phyloP scores from a whole-genome alignment of 2,113 vertebrate genomes.

The Chiloscyllium plagiosum region DNA sequence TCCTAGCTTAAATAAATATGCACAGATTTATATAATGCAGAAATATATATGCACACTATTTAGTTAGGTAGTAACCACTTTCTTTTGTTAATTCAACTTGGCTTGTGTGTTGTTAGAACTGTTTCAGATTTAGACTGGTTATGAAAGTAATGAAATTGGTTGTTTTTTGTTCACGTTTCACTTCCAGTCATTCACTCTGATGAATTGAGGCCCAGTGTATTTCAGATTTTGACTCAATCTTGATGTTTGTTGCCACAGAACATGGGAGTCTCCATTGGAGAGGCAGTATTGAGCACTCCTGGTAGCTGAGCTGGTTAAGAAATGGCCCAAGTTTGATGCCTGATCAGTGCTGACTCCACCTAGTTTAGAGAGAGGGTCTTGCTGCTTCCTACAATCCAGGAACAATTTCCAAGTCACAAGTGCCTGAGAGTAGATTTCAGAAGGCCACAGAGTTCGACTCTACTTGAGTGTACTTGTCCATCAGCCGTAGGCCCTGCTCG shows the following conservation, averaged over 20 bases:
- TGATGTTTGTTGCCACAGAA: background rate
- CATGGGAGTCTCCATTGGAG: background rate
- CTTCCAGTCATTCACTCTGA: background rate
- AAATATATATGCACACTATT: background rate
- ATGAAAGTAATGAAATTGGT: background rate
- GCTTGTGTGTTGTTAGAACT: background rate
- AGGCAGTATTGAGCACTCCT: background rate
- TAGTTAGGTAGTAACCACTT: background rate
- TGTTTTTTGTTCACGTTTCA: background rate
- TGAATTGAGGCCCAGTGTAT: background rate
- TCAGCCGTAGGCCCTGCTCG: too few relatives aligned
- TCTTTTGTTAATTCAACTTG: background rate
- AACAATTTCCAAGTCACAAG: too few relatives aligned
- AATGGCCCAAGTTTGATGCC: background rate
- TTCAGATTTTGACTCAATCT: background rate
- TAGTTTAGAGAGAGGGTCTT: background rate
- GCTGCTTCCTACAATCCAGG: too few relatives aligned
- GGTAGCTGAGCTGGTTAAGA: background rate
- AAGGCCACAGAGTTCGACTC: too few relatives aligned
- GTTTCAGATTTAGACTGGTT: background rate
- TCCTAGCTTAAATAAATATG: background rate
- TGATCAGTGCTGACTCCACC: background rate
- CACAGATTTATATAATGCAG: background rate
- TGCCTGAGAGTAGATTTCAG: too few relatives aligned
- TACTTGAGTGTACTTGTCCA: too few relatives aligned